These are phyloP conservation scores for Cheumatopsyche charites DNA, from an alignment of 1,140 invertebrate species.

Conservation along the genomic window DNA sequence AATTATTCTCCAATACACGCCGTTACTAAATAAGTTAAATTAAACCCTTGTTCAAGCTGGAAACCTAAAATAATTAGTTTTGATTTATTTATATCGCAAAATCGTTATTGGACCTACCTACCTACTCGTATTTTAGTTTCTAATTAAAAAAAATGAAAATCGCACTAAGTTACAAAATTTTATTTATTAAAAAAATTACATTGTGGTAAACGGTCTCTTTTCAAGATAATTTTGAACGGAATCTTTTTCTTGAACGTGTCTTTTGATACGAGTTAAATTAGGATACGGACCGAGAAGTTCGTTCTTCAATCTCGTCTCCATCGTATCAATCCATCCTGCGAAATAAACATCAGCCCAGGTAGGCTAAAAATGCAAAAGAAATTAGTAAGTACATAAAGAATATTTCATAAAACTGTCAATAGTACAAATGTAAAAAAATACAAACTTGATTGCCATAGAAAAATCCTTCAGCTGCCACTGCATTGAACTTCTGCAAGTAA, in stretches of 20 bases:
- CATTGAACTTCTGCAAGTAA: slow-evolving; percentile 40
- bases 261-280: slow-evolving; percentile 62
- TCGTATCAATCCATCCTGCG: slow-evolving; percentile 65
- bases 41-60: no score
- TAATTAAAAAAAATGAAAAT: slow-evolving; percentile 12
- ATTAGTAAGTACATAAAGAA: no score
- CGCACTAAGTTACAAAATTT: slow-evolving; percentile 40
- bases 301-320: slow-evolving; percentile 57
- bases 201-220: slow-evolving; percentile 59
- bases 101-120: no score
- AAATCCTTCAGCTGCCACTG: slow-evolving; percentile 27
- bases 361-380: slow-evolving; percentile 60
- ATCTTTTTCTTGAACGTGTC: slow-evolving; percentile 62
- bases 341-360: slow-evolving; percentile 72
- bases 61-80: no score
- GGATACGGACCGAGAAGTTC: slow-evolving; percentile 66
- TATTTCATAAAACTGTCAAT: neutral
- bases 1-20: neutral
- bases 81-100: no score
- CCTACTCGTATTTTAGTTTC: no score
- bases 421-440: slow-evolving; percentile 9
- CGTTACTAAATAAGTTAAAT: no score
- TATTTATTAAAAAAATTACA: slow-evolving; percentile 19
- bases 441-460: slow-evolving; percentile 40
- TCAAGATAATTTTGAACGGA: slow-evolving; percentile 69